phyloP scores from a whole-genome alignment of 2,888 invertebrate species.

The Lottia scabra region DNA sequence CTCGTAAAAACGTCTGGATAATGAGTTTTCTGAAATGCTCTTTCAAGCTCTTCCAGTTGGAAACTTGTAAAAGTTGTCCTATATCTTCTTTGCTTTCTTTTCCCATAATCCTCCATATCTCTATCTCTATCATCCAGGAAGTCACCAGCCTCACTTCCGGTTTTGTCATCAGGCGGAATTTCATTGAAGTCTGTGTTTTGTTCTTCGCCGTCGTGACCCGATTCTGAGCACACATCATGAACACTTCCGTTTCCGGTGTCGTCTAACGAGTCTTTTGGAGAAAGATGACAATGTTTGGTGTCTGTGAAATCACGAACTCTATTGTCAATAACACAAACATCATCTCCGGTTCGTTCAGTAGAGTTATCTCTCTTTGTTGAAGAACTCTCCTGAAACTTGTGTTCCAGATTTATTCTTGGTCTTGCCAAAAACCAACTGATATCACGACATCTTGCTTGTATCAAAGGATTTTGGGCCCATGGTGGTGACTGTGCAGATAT shows the following conservation, averaged over 20 bases:
- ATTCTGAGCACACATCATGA: conserved; percentile 5
- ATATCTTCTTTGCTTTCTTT: conserved; percentile 65
- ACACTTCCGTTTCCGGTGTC: not conserved
- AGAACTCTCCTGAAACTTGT: not conserved
- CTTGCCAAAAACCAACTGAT: not conserved
- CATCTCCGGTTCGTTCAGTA: not conserved
- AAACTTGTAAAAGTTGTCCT: conserved; percentile 66
- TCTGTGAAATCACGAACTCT: not conserved
- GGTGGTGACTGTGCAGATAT: not conserved
- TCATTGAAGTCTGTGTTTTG: conserved; percentile 11
- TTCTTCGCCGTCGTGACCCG: conserved; percentile 12
- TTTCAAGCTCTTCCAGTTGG: conserved; percentile 66
- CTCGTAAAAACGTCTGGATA: conserved; percentile 69
- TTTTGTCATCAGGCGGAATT: conserved; percentile 10
- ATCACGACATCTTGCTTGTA: not conserved
- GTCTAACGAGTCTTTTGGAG: not conserved
- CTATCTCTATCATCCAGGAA: conserved; percentile 21
- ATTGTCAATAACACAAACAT: not conserved
- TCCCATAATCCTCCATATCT: conserved; percentile 55
- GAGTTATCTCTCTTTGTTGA: not conserved
- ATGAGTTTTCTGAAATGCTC: conserved; percentile 68
- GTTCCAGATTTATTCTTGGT: not conserved
- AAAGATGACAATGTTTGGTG: not conserved
- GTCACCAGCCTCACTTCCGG: conserved; percentile 15
- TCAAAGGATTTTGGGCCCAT: not conserved